phyloP scores from a whole-genome alignment of 2,113 vertebrate genomes.

The Pyxicephalus adspersus region DNA sequence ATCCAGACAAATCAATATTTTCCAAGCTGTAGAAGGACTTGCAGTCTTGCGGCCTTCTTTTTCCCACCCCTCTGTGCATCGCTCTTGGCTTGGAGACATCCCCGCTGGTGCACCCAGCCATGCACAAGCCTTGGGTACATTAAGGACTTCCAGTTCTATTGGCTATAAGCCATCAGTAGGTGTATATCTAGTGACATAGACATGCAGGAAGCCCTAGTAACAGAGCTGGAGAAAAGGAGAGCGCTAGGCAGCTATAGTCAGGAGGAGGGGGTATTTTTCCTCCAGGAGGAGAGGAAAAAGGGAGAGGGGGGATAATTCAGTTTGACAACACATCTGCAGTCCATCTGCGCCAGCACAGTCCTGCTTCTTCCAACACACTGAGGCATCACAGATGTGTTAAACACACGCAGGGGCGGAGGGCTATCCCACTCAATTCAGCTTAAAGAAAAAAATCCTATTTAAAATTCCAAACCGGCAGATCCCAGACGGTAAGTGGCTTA shows the following conservation, averaged over 20 bases:
- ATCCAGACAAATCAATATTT: too few relatives aligned
- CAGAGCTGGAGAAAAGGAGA: conserved; percentile 13
- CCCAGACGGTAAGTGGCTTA: conserved; percentile 28
- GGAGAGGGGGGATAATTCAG: conserved; percentile 38
- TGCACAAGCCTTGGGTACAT: conserved; percentile 25
- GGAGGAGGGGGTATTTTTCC: conserved; percentile 37
- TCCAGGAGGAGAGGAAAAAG: conserved; percentile 17
- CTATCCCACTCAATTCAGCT: conserved; percentile 31
- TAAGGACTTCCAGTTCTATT: conserved; percentile 39
- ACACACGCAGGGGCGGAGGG: conserved; percentile 31
- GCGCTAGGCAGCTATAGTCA: conserved; percentile 37
- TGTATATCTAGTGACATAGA: conserved; percentile 49
- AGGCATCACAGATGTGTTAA: conserved; percentile 52
- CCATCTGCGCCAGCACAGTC: conserved; percentile 48
- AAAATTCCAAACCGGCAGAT: conserved; percentile 36
- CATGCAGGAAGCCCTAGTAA: conserved; percentile 49
- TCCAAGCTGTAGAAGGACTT: too few relatives aligned
- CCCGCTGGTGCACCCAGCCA: conserved; percentile 24
- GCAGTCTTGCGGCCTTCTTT: background rate
- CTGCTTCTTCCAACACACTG: conserved; percentile 40
- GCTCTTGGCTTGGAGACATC: conserved; percentile 5
- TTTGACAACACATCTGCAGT: conserved; percentile 56
- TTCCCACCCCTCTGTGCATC: background rate
- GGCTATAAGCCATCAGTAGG: conserved; percentile 47
- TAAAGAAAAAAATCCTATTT: conserved; percentile 29